Evolutionary conservation across 1,140 invertebrate species (phyloP).

Genomic region (Drosophila bocki): DNA sequence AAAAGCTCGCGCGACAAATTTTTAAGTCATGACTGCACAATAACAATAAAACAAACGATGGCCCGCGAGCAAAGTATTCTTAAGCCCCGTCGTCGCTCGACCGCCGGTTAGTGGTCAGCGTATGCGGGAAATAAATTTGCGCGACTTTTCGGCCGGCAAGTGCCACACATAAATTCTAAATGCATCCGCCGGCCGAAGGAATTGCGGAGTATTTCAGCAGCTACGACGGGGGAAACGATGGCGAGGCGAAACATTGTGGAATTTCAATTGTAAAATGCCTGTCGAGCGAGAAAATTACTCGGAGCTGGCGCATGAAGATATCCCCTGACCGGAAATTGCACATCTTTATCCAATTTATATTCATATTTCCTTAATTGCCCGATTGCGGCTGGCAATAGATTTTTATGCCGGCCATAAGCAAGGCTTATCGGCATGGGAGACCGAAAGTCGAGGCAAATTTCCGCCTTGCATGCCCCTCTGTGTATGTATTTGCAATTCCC

Average conservation of each 20-base stretch:
- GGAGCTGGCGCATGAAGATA: conserved; percentile 10
- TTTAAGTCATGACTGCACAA: conserved; percentile 81
- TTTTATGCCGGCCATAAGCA: conserved; percentile 46
- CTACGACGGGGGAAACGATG: neutral
- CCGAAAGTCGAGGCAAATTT: conserved; percentile 28
- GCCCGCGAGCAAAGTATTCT: conserved; percentile 71
- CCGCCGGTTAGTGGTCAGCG: conserved; percentile 48
- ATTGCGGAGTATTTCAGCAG: conserved; percentile 8
- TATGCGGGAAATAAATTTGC: conserved; percentile 77
- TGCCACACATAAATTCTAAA: conserved; percentile 82
- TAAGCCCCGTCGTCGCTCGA: conserved; percentile 54
- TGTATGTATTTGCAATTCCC: conserved; percentile 47
- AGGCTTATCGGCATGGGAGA: conserved; percentile 35
- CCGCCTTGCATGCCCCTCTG: conserved; percentile 12
- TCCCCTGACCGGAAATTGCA: conserved; percentile 27
- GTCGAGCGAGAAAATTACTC: conserved; percentile 41
- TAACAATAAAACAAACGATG: conserved; percentile 80
- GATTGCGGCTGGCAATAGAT: conserved; percentile 45
- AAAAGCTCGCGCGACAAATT: conserved; percentile 72
- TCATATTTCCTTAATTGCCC: conserved; percentile 56
- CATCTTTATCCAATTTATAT: conserved; percentile 53
- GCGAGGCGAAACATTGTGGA: conserved; percentile 6
- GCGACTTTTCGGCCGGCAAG: conserved; percentile 76
- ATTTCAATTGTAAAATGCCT: conserved; percentile 65
- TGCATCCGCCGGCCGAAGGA: conserved; percentile 60